Evolutionary conservation across 2,888 invertebrate species (phyloP).

Genomic region (Atethmia centrago): DNA sequence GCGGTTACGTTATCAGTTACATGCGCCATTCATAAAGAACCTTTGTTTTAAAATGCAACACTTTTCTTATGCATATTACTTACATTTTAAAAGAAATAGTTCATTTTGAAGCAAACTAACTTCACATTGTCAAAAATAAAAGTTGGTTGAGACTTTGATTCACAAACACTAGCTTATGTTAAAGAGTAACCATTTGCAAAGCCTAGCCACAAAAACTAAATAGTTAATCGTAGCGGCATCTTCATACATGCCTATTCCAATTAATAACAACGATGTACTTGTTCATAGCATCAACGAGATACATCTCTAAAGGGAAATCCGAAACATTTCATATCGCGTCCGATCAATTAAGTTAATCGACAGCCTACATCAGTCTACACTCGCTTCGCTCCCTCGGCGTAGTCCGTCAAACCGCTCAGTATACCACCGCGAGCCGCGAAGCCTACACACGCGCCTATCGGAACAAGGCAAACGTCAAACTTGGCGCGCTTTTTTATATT

Average conservation of each 20-base stretch:
- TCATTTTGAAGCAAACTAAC: neutral
- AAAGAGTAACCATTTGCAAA: neutral
- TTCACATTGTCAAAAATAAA: neutral
- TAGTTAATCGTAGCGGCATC: conserved; percentile 23
- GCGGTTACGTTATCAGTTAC: conserved; percentile 62
- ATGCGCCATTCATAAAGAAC: conserved; percentile 46
- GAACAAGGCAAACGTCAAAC: conserved; percentile 68
- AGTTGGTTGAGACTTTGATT: neutral
- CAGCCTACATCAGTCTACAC: conserved; percentile 79
- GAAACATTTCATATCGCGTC: conserved; percentile 77
- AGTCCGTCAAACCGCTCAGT: conserved; percentile 74
- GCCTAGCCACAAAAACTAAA: conserved; percentile 33
- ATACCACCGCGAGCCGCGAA: conserved; percentile 85
- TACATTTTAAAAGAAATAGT: conserved; percentile 27
- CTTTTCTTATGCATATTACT: conserved; percentile 50
- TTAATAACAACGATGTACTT: conserved; percentile 53
- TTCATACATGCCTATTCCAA: conserved; percentile 40
- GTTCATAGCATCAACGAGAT: conserved; percentile 48
- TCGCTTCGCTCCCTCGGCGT: conserved; percentile 66
- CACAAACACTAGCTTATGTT: conserved; percentile 4
- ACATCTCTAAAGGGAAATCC: conserved; percentile 62
- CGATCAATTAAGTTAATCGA: conserved; percentile 84
- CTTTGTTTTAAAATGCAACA: conserved; percentile 57
- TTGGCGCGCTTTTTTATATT: conserved; percentile 71
- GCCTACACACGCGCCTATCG: conserved; percentile 77